A percentile compares a stretch with the other conserved stretches of the same genome.
Conservation (phyloP, 2,797 vertebrate genomes). For the Pseudochirops cupreus region DNA sequence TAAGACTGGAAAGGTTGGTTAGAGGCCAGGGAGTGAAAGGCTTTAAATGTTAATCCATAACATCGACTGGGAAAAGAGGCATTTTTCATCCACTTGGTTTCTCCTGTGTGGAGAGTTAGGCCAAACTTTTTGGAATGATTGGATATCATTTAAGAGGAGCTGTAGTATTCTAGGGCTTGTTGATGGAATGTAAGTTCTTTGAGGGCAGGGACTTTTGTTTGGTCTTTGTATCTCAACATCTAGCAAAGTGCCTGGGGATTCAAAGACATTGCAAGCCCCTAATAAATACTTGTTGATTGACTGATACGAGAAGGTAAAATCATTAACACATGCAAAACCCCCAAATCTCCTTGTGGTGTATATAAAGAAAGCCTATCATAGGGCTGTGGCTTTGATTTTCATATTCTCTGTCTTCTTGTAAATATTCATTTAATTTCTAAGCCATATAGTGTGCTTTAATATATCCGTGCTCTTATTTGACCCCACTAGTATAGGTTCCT, state of each 20-base stretch:
- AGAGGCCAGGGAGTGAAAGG: background rate
- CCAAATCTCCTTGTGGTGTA: constrained; percentile 12
- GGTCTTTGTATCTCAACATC: background rate
- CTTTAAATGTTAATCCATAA: background rate
- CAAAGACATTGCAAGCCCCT: background rate
- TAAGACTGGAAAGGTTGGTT: background rate
- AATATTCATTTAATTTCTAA: constrained; percentile 61
- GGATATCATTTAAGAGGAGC: background rate
- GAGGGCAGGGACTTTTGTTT: background rate
- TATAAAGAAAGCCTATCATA: constrained; percentile 15
- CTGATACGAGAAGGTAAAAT: background rate
- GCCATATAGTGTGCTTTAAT: background rate
- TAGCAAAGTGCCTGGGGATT: background rate
- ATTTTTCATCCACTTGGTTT: background rate
- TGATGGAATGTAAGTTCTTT: background rate
- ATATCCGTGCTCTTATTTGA: background rate
- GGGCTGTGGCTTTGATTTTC: constrained; percentile 37
- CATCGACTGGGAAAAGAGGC: background rate
- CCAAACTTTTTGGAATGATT: background rate
- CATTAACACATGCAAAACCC: background rate
- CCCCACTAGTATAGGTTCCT: background rate
- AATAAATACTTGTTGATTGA: background rate
- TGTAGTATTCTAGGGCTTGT: background rate
- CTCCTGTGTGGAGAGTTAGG: background rate
- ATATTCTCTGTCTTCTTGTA: constrained; percentile 36